These are phyloP conservation scores for Macquaria australasica DNA, from an alignment of 2,113 vertebrate species.

Conservation along the genomic window DNA sequence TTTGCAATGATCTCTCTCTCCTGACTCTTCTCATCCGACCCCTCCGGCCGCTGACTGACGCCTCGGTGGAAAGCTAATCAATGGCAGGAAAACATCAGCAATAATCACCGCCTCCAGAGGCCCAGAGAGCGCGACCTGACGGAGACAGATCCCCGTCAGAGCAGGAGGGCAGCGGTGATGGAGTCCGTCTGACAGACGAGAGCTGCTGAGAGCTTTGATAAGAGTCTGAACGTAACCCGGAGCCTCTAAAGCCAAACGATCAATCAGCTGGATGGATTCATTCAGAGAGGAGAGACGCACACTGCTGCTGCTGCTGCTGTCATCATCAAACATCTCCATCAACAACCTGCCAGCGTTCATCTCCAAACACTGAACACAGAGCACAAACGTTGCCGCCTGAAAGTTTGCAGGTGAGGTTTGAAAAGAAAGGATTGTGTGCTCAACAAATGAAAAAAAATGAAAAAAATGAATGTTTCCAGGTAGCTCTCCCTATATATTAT, in stretches of 20 bases:
- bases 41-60: slow-evolving; percentile 42
- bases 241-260: slow-evolving; percentile 21
- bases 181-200: slow-evolving; percentile 39
- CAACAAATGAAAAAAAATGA: not conserved
- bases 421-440: not conserved
- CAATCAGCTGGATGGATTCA: slow-evolving; percentile 50
- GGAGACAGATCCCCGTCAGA: slow-evolving; percentile 46
- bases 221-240: slow-evolving; percentile 34
- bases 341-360: slow-evolving; percentile 15
- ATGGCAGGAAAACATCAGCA: slow-evolving; percentile 57
- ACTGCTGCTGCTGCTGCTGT: slow-evolving; percentile 17
- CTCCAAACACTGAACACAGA: not conserved
- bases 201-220: slow-evolving; percentile 47
- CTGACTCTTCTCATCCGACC: slow-evolving; percentile 24
- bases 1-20: slow-evolving; percentile 49
- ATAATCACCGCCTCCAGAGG: slow-evolving; percentile 50
- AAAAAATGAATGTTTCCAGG: not conserved
- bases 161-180: slow-evolving; percentile 34
- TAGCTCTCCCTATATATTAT: not conserved
- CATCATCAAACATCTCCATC: slow-evolving; percentile 30
- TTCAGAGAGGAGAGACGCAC: slow-evolving; percentile 10
- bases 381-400: slow-evolving; percentile 7
- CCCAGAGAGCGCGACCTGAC: slow-evolving; percentile 30
- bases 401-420: not conserved
- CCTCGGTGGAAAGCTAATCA: slow-evolving; percentile 53